These are phyloP conservation scores for Bombycilla garrulus DNA, from an alignment of 2,113 vertebrate species.

Conservation along the genomic window DNA sequence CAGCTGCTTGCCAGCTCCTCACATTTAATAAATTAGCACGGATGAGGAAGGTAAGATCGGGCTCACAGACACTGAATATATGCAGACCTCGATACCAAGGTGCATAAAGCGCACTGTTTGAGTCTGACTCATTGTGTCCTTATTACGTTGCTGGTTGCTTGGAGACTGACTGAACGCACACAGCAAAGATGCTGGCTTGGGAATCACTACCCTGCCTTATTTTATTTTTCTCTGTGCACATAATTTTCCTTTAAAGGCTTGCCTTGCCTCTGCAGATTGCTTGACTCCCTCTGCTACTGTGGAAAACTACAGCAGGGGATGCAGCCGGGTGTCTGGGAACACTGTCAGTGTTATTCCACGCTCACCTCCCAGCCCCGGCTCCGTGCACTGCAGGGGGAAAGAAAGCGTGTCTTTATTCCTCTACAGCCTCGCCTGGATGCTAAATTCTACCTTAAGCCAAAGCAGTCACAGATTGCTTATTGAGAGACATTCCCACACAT, in stretches of 20 bases:
- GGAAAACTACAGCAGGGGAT: conserved; percentile 76
- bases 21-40: not conserved
- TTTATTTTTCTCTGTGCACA: conserved; percentile 22
- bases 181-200: not conserved
- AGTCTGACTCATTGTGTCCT: conserved; percentile 35
- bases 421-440: conserved; percentile 42
- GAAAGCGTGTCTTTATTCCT: conserved; percentile 75
- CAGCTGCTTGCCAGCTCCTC: not conserved
- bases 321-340: conserved; percentile 62
- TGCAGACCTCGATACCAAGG: not conserved
- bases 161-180: conserved; percentile 11
- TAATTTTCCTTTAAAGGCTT: conserved; percentile 53
- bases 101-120: not conserved
- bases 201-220: conserved; percentile 3
- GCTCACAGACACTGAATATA: not conserved
- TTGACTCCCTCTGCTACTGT: conserved; percentile 25
- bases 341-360: conserved; percentile 74
- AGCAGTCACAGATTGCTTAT: conserved; percentile 70
- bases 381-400: conserved; percentile 13
- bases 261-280: conserved; percentile 24
- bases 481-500: conserved; percentile 56
- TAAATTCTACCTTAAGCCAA: conserved; percentile 65
- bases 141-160: conserved; percentile 10
- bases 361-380: conserved; percentile 62
- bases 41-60: not conserved